Base-by-base conservation (phyloP, 1,140 invertebrate genomes). In the Pseudomyrmex flavicornis region DNA sequence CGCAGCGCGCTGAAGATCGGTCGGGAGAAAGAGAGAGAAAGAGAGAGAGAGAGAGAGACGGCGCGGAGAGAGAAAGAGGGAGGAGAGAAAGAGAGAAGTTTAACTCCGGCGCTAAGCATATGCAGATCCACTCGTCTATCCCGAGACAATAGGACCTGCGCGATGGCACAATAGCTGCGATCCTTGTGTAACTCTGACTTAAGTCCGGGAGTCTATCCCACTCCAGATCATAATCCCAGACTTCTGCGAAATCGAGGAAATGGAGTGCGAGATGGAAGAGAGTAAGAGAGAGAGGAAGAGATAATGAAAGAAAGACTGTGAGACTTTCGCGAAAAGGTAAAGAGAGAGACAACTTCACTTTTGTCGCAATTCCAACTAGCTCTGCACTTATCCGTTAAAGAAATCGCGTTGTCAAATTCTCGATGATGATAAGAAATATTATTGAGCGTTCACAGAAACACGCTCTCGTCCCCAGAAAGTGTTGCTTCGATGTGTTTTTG, bases 121-220 rank as follows among this genome's bases (percentile, higher is more conserved):
- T 94, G 94, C 93, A 94, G 94, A 94, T 94, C 94, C 92, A 94
- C 94, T 94, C 93, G 93, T 94, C 93, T 93, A 93, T 93, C 92
- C 90, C 90, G 91, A 94, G 90, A 94, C 94, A 94, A 94, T 94
- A 89, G 93, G 87, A 88, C 82, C 91, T 88, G 88, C 85, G 90
- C 85, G 87, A 77, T 92, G 91, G 92, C 92, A 94, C 94, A 94
- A 94, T 94, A 92, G 91, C 91, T 86, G 88, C 93, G 93, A 94
- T 94, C 93, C 94, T 94, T 94, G 93, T 94, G 94, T 94, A 94
- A 94, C 94, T 93, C 94, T 94, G 93, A 94, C 94, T 94, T 93
- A 94, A 94, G 94, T 94, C 92, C 90, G 87, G 83, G 88, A 92
- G 88, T 93, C 92, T 94, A 94, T 94, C 93, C 93, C 91, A 93